Conservation (phyloP, 2,113 vertebrate genomes). For the Leiothrix lutea region DNA sequence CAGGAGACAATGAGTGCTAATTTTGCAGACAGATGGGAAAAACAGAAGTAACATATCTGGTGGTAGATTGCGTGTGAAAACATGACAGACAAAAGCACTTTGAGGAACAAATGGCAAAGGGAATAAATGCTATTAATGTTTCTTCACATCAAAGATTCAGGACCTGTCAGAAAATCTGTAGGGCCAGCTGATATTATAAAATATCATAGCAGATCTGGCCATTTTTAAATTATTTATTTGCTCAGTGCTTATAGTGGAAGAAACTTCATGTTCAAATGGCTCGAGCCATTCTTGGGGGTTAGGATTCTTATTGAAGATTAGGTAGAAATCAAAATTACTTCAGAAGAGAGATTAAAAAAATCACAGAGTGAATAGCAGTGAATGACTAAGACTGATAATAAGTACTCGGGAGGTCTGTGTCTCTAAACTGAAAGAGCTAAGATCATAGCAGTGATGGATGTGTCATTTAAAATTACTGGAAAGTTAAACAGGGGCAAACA, state of each 20-base stretch:
- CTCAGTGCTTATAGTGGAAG: background rate
- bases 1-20: background rate
- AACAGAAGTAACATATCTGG: background rate
- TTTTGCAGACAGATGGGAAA: background rate
- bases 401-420: background rate
- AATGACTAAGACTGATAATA: background rate
- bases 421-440: background rate
- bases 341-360: background rate
- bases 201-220: background rate
- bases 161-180: background rate
- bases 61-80: background rate
- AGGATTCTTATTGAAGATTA: background rate
- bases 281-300: background rate
- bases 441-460: background rate
- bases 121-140: background rate
- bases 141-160: background rate
- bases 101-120: background rate
- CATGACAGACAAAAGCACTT: background rate
- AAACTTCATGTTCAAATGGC: background rate
- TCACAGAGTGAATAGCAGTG: background rate
- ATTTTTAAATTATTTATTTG: background rate
- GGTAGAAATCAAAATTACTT: background rate
- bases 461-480: background rate
- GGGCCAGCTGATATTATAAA: background rate
- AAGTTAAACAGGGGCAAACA: background rate